phyloP scores from a whole-genome alignment of 2,888 invertebrate genomes.

The Toxonevra muliebris region DNA sequence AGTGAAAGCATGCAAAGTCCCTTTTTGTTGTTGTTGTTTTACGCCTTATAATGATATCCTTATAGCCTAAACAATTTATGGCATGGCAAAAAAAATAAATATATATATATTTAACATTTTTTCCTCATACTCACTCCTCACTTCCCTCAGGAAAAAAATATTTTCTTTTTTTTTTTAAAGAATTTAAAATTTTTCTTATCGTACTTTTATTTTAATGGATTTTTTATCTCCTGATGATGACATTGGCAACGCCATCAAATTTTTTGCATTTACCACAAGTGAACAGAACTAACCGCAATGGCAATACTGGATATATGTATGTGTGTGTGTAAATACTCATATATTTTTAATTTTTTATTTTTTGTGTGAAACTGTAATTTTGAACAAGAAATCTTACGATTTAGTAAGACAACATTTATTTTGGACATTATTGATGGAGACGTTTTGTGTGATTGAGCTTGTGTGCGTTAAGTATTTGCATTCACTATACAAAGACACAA shows the following conservation, averaged over 20 bases:
- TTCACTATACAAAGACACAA: too few species aligned
- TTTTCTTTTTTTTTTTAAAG: too few species aligned
- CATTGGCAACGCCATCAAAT: conserved; percentile 35
- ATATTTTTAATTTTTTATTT: too few species aligned
- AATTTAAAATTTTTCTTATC: conserved; percentile 51
- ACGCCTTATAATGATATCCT: conserved; percentile 56
- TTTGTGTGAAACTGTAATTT: too few species aligned
- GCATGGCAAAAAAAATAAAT: conserved; percentile 52
- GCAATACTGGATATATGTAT: neutral
- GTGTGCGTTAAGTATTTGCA: too few species aligned
- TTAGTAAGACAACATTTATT: too few species aligned
- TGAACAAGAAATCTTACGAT: too few species aligned
- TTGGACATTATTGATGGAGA: too few species aligned
- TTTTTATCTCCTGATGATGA: conserved; percentile 52
- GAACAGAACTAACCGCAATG: too few species aligned
- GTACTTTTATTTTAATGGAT: conserved; percentile 57
- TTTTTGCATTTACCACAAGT: neutral
- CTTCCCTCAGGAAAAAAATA: conserved; percentile 41
- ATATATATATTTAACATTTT: conserved; percentile 51
- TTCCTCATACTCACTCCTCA: conserved; percentile 17
- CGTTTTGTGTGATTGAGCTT: too few species aligned
- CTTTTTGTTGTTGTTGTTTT: conserved; percentile 41
- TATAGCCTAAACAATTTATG: conserved; percentile 56
- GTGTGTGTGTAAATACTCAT: neutral
- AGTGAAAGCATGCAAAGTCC: conserved; percentile 45